These are phyloP conservation scores for Pteria penguin DNA, from an alignment of 2,888 invertebrate species.

Conservation along the genomic window DNA sequence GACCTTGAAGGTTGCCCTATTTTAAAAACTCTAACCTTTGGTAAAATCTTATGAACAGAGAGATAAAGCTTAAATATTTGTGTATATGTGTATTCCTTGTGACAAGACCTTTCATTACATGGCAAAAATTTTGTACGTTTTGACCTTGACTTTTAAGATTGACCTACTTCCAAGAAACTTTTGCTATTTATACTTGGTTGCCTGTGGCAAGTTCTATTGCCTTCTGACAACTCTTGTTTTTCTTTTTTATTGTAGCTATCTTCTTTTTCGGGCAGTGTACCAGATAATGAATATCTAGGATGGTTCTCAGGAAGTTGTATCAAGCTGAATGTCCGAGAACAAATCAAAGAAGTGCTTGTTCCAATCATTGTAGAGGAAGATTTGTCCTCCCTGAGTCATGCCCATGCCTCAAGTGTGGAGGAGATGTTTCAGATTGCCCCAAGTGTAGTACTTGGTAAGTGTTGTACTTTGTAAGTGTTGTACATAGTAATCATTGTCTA, in stretches of 20 bases:
- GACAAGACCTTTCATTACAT: too few relatives aligned
- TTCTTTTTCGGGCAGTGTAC: slow-evolving; percentile 63
- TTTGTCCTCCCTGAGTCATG: slow-evolving; percentile 2
- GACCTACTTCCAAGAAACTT: too few relatives aligned
- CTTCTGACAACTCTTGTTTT: neutral
- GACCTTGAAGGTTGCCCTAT: too few relatives aligned
- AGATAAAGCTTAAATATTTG: too few relatives aligned
- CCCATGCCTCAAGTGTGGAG: slow-evolving; percentile 55
- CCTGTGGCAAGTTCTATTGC: too few relatives aligned
- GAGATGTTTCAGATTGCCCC: slow-evolving; percentile 74
- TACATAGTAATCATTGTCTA: neutral
- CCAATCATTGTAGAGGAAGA: slow-evolving; percentile 41
- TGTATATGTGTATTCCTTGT: too few relatives aligned
- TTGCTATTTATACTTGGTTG: too few relatives aligned
- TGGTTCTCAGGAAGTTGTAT: slow-evolving; percentile 79
- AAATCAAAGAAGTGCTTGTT: slow-evolving; percentile 68
- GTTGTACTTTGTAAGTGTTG: neutral
- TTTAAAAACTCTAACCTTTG: too few relatives aligned
- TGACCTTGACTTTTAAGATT: too few relatives aligned
- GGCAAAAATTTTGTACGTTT: too few relatives aligned
- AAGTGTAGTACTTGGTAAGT: slow-evolving; percentile 66
- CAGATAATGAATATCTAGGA: slow-evolving; percentile 76
- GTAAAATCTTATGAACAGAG: too few relatives aligned
- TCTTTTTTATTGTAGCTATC: slow-evolving; percentile 31
- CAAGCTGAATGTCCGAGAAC: slow-evolving; percentile 70